Evolutionary conservation across 2,888 invertebrate species (phyloP).

Genomic region (Drymonia ruficornis): DNA sequence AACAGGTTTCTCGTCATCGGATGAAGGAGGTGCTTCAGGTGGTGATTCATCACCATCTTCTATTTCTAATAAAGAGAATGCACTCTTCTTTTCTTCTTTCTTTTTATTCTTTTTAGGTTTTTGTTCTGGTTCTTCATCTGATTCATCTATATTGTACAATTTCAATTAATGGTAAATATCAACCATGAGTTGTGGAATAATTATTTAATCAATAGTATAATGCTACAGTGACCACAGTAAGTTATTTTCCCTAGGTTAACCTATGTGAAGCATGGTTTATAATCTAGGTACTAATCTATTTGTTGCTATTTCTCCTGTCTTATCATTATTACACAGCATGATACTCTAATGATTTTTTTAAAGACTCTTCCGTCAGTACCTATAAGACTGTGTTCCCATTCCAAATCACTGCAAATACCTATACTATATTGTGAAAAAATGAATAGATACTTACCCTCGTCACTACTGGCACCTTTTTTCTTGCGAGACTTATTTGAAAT

Average conservation of each 20-base stretch:
- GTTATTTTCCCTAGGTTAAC: too few relatives aligned
- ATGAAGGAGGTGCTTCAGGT: conserved; percentile 71
- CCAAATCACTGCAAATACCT: too few relatives aligned
- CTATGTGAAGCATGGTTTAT: too few relatives aligned
- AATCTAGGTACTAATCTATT: too few relatives aligned
- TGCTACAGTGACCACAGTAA: too few relatives aligned
- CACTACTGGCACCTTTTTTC: conserved; percentile 69
- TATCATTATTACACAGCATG: too few relatives aligned
- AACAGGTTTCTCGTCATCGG: conserved; percentile 73
- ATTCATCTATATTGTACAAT: conserved; percentile 55
- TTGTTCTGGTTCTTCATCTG: conserved; percentile 72
- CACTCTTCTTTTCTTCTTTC: conserved; percentile 83
- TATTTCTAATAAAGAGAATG: conserved; percentile 88
- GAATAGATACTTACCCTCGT: conserved; percentile 57
- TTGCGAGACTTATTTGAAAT: conserved; percentile 82
- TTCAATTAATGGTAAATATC: conserved; percentile 7
- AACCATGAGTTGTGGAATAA: neutral
- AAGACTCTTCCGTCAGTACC: too few relatives aligned
- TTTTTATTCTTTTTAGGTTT: conserved; percentile 74
- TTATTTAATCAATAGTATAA: too few relatives aligned
- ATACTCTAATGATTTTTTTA: too few relatives aligned
- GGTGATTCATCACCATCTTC: conserved; percentile 85
- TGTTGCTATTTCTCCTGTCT: too few relatives aligned
- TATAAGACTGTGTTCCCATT: too few relatives aligned
- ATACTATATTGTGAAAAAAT: too few relatives aligned